These are phyloP conservation scores for Acanthosoma haemorrhoidale DNA, from an alignment of 2,888 invertebrate species.

Conservation along the genomic window DNA sequence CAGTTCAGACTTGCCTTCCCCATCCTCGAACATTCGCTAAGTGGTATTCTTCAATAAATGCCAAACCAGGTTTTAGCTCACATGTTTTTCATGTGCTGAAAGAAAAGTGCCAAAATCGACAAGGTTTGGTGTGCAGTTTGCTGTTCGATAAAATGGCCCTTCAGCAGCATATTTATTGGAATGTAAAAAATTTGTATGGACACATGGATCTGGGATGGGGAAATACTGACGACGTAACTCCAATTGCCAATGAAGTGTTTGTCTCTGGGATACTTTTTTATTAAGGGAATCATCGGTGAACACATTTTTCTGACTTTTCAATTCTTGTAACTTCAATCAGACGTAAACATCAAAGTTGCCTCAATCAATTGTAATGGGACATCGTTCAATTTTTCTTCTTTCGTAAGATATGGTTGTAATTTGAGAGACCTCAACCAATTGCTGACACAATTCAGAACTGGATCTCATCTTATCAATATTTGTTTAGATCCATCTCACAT, in stretches of 20 bases:
- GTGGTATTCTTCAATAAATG: conserved; percentile 20
- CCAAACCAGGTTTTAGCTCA: conserved; percentile 25
- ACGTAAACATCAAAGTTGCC: conserved; percentile 19
- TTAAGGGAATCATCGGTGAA: conserved; percentile 31
- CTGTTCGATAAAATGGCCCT: conserved; percentile 29
- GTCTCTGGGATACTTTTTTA: conserved; percentile 32
- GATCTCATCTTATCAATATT: conserved; percentile 27
- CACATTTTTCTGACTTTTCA: conserved; percentile 30
- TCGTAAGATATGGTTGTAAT: conserved; percentile 25
- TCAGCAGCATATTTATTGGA: conserved; percentile 24
- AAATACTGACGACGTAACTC: conserved; percentile 30
- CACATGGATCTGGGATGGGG: conserved; percentile 29
- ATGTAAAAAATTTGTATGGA: conserved; percentile 28
- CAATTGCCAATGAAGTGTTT: conserved; percentile 32
- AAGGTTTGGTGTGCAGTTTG: conserved; percentile 20
- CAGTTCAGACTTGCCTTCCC: conserved; percentile 18
- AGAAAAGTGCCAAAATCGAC: conserved; percentile 17
- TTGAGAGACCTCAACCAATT: conserved; percentile 23
- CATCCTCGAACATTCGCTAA: conserved; percentile 15
- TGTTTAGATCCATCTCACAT: conserved; percentile 38
- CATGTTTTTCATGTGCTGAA: conserved; percentile 23
- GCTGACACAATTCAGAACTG: conserved; percentile 26
- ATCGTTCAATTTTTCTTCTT: conserved; percentile 25
- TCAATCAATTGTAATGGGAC: conserved; percentile 30
- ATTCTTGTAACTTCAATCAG: conserved; percentile 31